These are phyloP conservation scores for Bubo scandiacus DNA, from an alignment of 2,113 vertebrate species.

Conservation along the genomic window DNA sequence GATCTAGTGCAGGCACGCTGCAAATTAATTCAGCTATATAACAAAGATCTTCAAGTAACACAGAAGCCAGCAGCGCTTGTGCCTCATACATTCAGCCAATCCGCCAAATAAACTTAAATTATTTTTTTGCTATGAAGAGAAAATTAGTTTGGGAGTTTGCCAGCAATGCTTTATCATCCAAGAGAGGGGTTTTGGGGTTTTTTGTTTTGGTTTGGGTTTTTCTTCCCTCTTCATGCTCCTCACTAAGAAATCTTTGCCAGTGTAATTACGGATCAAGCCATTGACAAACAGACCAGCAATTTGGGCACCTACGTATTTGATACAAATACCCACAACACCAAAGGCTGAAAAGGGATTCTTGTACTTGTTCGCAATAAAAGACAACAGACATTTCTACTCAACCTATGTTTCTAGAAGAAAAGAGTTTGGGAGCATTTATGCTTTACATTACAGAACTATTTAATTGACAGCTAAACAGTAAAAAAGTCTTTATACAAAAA, in stretches of 20 bases:
- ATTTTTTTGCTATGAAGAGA: neutral
- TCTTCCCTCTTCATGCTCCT: neutral
- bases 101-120: neutral
- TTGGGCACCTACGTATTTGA: neutral
- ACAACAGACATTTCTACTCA: neutral
- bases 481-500: neutral
- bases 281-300: neutral
- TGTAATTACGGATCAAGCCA: neutral
- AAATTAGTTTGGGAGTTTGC: neutral
- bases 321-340: neutral
- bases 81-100: neutral
- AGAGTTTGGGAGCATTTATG: neutral
- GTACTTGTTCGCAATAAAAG: neutral
- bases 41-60: neutral
- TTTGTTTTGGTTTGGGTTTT: neutral
- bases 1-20: neutral
- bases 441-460: neutral
- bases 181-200: fast-evolving
- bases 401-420: neutral
- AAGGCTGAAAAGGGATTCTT: neutral
- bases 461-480: neutral
- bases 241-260: neutral
- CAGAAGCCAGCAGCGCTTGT: neutral
- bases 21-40: neutral
- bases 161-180: neutral